Conservation (phyloP, 2,113 vertebrate genomes). For the Steatornis caripensis region DNA sequence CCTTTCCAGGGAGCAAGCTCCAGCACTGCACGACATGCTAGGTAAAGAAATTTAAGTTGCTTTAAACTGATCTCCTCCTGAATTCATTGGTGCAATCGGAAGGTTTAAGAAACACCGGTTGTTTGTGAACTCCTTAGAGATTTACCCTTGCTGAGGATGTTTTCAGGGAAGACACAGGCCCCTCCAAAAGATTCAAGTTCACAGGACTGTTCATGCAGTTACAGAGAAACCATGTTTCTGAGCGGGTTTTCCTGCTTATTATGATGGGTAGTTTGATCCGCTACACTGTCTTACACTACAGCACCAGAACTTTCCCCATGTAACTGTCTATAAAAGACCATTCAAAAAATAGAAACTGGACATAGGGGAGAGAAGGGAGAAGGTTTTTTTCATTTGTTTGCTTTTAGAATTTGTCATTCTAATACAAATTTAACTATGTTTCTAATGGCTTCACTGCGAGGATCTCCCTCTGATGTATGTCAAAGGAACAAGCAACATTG, state of each 20-base stretch:
- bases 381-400: background rate
- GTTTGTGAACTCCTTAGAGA: background rate
- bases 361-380: background rate
- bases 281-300: background rate
- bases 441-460: background rate
- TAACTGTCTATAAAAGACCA: background rate
- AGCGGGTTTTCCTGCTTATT: background rate
- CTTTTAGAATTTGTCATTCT: background rate
- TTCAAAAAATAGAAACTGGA: background rate
- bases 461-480: background rate
- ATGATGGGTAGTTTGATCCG: background rate
- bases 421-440: background rate
- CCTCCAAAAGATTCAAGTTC: background rate
- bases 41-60: background rate
- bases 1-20: background rate
- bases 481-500: background rate
- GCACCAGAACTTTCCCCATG: background rate
- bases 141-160: background rate
- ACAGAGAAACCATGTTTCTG: background rate
- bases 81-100: background rate
- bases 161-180: background rate
- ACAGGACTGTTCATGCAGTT: background rate
- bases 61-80: background rate
- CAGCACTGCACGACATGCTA: background rate
- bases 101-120: background rate